Conservation (phyloP, 2,113 vertebrate genomes). For the Puffinus mauretanicus region DNA sequence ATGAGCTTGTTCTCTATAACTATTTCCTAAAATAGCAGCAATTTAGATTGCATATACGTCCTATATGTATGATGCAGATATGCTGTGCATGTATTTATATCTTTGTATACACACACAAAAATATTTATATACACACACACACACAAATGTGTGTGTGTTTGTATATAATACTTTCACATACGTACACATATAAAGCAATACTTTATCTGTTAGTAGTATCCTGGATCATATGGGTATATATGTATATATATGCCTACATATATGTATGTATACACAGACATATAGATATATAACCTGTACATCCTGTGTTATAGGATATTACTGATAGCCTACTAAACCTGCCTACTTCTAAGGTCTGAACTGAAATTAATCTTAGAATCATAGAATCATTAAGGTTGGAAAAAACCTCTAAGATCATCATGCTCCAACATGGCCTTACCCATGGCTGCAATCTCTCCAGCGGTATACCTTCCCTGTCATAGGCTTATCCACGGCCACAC, state of each 20-base stretch:
- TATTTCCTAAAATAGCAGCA: not conserved
- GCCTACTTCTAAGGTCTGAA: not conserved
- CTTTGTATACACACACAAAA: not conserved
- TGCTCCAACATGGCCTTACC: too few relatives aligned
- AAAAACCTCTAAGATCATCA: too few relatives aligned
- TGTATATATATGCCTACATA: not conserved
- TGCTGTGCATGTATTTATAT: accelerated
- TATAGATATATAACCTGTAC: too few relatives aligned
- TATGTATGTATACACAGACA: not conserved
- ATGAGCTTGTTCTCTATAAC: not conserved
- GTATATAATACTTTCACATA: not conserved
- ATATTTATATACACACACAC: not conserved
- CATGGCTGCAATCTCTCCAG: too few relatives aligned
- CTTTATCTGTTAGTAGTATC: not conserved
- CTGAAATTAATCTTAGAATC: not conserved
- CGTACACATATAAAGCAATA: not conserved
- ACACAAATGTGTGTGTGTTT: not conserved
- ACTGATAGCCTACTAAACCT: not conserved
- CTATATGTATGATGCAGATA: too few relatives aligned
- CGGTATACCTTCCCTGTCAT: too few relatives aligned
- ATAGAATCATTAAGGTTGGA: too few relatives aligned
- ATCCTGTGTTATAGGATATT: not conserved
- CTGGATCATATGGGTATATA: not conserved
- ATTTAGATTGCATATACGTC: not conserved
- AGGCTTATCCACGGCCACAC: too few relatives aligned